These are phyloP conservation scores for Exaiptasia diaphana DNA, from an alignment of 64 coral and sea anemone genomes.

Conservation along the genomic window DNA sequence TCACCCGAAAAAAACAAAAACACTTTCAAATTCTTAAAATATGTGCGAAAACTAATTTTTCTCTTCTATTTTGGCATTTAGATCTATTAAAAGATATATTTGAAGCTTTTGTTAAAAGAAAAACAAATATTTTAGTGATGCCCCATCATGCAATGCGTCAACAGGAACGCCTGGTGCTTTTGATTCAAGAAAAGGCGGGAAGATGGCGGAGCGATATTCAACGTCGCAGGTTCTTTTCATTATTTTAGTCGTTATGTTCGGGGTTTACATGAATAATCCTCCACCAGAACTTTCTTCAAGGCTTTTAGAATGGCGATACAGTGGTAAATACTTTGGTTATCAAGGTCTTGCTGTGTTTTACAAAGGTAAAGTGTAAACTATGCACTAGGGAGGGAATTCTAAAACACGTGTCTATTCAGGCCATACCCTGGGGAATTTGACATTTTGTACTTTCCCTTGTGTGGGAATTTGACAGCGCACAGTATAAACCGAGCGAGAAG, in stretches of 20 bases:
- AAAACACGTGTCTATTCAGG: neutral
- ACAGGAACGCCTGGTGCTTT: neutral
- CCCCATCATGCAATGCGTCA: neutral
- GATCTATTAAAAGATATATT: too few relatives aligned
- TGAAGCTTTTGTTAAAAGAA: too few relatives aligned
- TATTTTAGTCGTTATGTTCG: constrained; percentile 48
- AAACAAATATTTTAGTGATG: too few relatives aligned
- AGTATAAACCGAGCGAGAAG: too few relatives aligned
- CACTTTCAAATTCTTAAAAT: too few relatives aligned
- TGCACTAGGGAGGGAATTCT: neutral
- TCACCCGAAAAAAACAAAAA: too few relatives aligned
- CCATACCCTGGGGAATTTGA: too few relatives aligned
- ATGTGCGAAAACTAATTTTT: too few relatives aligned
- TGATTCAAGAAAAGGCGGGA: neutral
- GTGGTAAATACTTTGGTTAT: constrained; percentile 84
- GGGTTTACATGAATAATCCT: constrained; percentile 74
- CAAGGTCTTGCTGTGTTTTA: constrained; percentile 83
- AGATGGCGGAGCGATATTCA: neutral
- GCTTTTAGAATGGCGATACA: constrained; percentile 66
- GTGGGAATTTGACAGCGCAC: too few relatives aligned
- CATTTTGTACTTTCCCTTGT: too few relatives aligned
- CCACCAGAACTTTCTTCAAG: constrained; percentile 63
- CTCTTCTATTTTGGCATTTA: too few relatives aligned
- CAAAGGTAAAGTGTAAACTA: constrained; percentile 54
- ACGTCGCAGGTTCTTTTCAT: constrained; percentile 42